Conservation (phyloP, 2,797 vertebrate species). For the Channallabes apus region DNA sequence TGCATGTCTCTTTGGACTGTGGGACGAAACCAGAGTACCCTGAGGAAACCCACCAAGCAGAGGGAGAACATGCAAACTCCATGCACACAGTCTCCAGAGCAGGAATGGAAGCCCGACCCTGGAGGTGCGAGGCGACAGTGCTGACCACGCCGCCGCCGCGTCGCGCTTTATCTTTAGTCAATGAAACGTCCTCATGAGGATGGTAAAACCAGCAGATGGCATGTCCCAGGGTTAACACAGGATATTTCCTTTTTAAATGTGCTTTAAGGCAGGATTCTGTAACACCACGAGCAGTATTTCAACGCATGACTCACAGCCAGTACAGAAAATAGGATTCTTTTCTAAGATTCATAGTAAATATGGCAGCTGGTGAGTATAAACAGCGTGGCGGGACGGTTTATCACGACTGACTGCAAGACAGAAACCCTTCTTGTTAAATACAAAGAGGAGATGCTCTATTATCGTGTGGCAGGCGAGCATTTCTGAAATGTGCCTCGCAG, state of each 20-base stretch:
- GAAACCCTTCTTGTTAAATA: constrained; percentile 49
- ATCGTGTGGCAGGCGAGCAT: constrained; percentile 47
- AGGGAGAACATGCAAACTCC: too few relatives aligned
- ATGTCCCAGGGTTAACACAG: not conserved
- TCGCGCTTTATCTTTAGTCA: not conserved
- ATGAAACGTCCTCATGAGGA: not conserved
- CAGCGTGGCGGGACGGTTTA: constrained; percentile 37
- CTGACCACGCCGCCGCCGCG: too few relatives aligned
- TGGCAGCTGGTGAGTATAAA: constrained; percentile 44
- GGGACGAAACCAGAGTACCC: too few relatives aligned
- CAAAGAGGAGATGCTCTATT: constrained; percentile 39
- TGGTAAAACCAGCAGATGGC: not conserved
- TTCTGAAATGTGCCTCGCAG: constrained; percentile 51
- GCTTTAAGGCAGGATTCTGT: constrained; percentile 18
- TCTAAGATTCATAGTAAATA: constrained; percentile 42
- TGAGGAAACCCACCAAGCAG: too few relatives aligned
- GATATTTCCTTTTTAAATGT: not conserved
- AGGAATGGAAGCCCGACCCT: too few relatives aligned
- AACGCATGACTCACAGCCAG: constrained; percentile 33
- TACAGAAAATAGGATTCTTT: constrained; percentile 29
- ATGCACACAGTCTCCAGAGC: too few relatives aligned
- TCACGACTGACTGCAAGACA: constrained; percentile 44
- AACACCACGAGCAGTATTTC: constrained; percentile 17
- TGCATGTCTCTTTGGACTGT: too few relatives aligned
- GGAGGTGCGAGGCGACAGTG: too few relatives aligned